phyloP scores from a whole-genome alignment of 2,113 vertebrate genomes.

The Pseudorhombus dupliciocellatus region DNA sequence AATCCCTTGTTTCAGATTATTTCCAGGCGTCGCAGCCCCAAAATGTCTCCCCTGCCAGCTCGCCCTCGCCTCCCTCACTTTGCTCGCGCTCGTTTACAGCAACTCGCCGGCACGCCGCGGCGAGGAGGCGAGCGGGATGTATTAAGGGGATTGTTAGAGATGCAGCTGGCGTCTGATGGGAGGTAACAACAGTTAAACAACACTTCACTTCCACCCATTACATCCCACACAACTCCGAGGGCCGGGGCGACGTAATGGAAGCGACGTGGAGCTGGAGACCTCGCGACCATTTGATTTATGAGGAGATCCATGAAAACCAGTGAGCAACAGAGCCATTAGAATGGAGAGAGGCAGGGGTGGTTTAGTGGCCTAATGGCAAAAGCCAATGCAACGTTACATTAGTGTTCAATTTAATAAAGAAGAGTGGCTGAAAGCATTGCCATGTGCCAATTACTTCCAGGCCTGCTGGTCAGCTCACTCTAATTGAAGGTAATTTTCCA shows the following conservation, averaged over 20 bases:
- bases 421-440: slow-evolving; percentile 61
- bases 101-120: slow-evolving; percentile 37
- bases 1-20: not conserved
- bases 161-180: slow-evolving; percentile 50
- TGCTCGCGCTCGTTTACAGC: slow-evolving; percentile 55
- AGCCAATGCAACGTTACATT: slow-evolving; percentile 52
- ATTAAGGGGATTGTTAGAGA: slow-evolving; percentile 63
- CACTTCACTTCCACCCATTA: slow-evolving; percentile 61
- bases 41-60: slow-evolving; percentile 19
- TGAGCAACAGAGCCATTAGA: slow-evolving; percentile 54
- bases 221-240: slow-evolving; percentile 30
- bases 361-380: slow-evolving; percentile 53
- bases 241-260: slow-evolving; percentile 64
- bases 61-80: slow-evolving; percentile 25
- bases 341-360: slow-evolving; percentile 35
- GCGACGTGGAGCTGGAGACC: slow-evolving; percentile 32
- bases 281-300: slow-evolving; percentile 51
- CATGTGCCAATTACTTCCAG: slow-evolving; percentile 66
- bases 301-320: slow-evolving; percentile 59
- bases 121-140: slow-evolving; percentile 49
- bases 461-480: slow-evolving; percentile 51
- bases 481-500: slow-evolving; percentile 58
- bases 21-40: not conserved
- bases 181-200: slow-evolving; percentile 11
- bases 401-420: slow-evolving; percentile 59